Conservation (phyloP, 1,140 invertebrate genomes). For the Aphelinus certus region DNA sequence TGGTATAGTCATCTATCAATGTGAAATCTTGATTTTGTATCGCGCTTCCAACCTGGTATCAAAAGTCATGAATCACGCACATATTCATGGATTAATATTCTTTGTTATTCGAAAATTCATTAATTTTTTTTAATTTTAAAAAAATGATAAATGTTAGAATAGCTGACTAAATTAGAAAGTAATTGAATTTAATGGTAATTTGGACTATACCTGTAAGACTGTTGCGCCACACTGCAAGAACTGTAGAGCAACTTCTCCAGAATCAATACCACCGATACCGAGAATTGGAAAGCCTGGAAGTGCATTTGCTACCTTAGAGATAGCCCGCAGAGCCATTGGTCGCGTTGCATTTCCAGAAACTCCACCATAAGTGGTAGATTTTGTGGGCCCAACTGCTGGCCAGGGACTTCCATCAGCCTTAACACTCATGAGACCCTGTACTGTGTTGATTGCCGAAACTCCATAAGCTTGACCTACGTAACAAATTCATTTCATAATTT, state of each 20-base stretch:
- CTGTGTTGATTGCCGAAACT: slow-evolving; percentile 97
- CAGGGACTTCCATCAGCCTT: slow-evolving; percentile 84
- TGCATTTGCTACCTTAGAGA: slow-evolving; percentile 84
- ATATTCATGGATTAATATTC: too few relatives aligned
- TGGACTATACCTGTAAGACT: slow-evolving; percentile 80
- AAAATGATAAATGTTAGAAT: too few relatives aligned
- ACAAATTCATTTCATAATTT: background rate
- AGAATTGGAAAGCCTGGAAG: slow-evolving; percentile 92
- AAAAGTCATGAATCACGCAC: background rate
- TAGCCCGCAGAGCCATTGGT: slow-evolving; percentile 89
- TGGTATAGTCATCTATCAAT: slow-evolving; percentile 91
- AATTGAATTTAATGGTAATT: background rate
- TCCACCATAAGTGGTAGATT: slow-evolving; percentile 94
- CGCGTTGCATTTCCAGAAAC: slow-evolving; percentile 95
- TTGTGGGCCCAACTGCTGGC: slow-evolving; percentile 86
- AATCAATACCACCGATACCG: slow-evolving; percentile 96
- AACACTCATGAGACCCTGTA: slow-evolving; percentile 92
- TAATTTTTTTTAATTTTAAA: slow-evolving; percentile 22
- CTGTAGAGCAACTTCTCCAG: slow-evolving; percentile 91
- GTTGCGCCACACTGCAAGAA: slow-evolving; percentile 92
- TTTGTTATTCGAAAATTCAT: background rate
- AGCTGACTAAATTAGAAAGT: too few relatives aligned
- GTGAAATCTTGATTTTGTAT: slow-evolving; percentile 99
- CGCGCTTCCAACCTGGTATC: slow-evolving; percentile 86
- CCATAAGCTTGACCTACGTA: slow-evolving; percentile 85